Percentiles rank a stretch among this genome's conserved stretches.
Conservation (phyloP, 1,140 invertebrate species). For the Psilanteris sp. region DNA sequence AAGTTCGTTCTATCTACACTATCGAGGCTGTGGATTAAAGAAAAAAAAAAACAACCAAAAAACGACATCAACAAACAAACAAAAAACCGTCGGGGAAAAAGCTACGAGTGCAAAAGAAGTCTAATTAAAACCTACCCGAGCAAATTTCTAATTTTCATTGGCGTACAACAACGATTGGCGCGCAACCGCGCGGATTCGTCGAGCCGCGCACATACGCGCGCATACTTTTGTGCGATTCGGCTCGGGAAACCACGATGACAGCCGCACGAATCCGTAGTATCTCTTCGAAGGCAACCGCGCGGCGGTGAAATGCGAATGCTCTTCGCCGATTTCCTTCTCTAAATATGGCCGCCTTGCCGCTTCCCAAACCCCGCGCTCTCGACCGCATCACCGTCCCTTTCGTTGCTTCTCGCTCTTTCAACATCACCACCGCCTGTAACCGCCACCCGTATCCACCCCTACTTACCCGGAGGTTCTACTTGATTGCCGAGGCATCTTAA, state of each 20-base stretch:
- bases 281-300: slow-evolving; percentile 60
- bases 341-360: slow-evolving; percentile 78
- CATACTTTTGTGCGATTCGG: slow-evolving; percentile 53
- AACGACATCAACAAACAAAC: too few relatives aligned
- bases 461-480: slow-evolving; percentile 79
- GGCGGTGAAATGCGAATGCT: slow-evolving; percentile 70
- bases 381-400: slow-evolving; percentile 51
- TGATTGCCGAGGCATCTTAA: slow-evolving; percentile 80
- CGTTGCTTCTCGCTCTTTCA: slow-evolving; percentile 54
- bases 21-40: too few relatives aligned
- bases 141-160: slow-evolving; percentile 56
- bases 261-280: slow-evolving; percentile 62
- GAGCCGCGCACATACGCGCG: slow-evolving; percentile 43
- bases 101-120: slow-evolving; percentile 34
- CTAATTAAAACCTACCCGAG: slow-evolving; percentile 35
- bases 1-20: too few relatives aligned
- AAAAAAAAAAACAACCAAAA: too few relatives aligned
- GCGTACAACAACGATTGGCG: slow-evolving; percentile 47
- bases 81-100: too few relatives aligned
- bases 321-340: slow-evolving; percentile 79
- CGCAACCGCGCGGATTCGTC: slow-evolving; percentile 60
- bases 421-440: slow-evolving; percentile 70
- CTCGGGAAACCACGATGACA: slow-evolving; percentile 64
- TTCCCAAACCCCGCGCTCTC: slow-evolving; percentile 62
- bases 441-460: slow-evolving; percentile 78